Evolutionary conservation across 1,140 invertebrate genomes (phyloP).

Genomic region (Drosophila sulfurigaster): DNA sequence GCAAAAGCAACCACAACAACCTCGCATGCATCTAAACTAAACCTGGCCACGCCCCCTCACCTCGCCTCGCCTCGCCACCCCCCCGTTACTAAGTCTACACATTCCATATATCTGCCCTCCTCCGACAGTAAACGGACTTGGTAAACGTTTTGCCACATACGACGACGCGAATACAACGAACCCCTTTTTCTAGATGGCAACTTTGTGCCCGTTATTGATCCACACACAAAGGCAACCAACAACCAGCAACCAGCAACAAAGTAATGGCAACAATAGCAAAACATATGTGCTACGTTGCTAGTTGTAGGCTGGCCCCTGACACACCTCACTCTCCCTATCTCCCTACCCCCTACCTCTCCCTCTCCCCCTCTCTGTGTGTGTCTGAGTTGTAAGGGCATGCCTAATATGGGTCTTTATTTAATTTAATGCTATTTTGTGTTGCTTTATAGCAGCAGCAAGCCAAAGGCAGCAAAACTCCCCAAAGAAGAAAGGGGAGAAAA

Average conservation of each 20-base stretch:
- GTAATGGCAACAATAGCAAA: neutral
- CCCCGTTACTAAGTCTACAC: neutral
- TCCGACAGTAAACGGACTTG: constrained; percentile 49
- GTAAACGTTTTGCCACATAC: constrained; percentile 55
- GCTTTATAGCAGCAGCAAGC: constrained; percentile 36
- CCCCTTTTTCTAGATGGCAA: constrained; percentile 58
- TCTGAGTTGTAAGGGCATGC: constrained; percentile 64
- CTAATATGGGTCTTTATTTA: constrained; percentile 81
- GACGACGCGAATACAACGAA: constrained; percentile 42
- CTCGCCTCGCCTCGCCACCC: no score
- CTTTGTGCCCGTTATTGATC: constrained; percentile 81
- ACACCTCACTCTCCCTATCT: constrained; percentile 6
- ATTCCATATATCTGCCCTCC: constrained; percentile 4
- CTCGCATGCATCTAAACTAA: constrained; percentile 51
- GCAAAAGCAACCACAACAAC: constrained; percentile 51
- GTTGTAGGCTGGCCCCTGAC: constrained; percentile 37
- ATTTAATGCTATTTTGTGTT: constrained; percentile 79
- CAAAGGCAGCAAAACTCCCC: constrained; percentile 3
- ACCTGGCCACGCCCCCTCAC: constrained; percentile 3
- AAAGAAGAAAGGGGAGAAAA: constrained; percentile 1
- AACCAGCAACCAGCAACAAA: constrained; percentile 15
- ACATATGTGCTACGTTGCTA: constrained; percentile 10
- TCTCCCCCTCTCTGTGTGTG: constrained; percentile 27
- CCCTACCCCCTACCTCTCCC: neutral
- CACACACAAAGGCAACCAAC: constrained; percentile 25